Base-by-base conservation (phyloP, 1,140 invertebrate species). In the Brachionus plicatilis region DNA sequence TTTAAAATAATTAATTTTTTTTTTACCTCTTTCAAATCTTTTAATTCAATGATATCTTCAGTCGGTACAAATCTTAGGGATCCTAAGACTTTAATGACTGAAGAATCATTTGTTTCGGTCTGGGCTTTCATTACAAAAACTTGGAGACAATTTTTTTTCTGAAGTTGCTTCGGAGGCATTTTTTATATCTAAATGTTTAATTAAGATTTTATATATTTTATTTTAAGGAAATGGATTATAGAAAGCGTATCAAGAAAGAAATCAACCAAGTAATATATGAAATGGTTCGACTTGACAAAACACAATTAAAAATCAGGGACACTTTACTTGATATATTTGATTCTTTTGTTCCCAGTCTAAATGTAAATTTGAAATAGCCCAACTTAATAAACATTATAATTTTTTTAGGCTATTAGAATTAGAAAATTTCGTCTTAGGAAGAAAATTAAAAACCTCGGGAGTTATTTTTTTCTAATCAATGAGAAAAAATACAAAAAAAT, bases 51-150 rank as follows among this genome's bases (percentile, higher is more conserved):
- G 27, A 68, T 37, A 68, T 29, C 24, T 37, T 68, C 24, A 68
- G 14, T 37, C 24, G 65, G 65, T 8, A 68, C 65, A 68, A 68
- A 68, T 68, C 65, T 68, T 27, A 68, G 65, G 7, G 65, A 68
- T 29, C 65, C 20, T 27, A 68, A 14, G 29, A 68, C 65, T 68
- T 68, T 68, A 37, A 29, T 68, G 24, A 68, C 14, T 37, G 24
- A 27, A 29, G 24, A 27, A 12, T 27, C 29, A 68, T 68, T 29
- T 37, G 24, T 27, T 37, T 68, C 9, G 29, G 65, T 11, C 14
- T 33, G 65, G 9, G 24, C 65, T 68, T 68, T 68, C 65, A 68
- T 68, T 29, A 68, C 65, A 68, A 68, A 68, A 68, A 68, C 65
- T 68, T 68, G 65, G 11, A 68, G 24, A 68, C 65, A 27, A 68